Conservation (phyloP, 2,888 invertebrate genomes). For the Drosophila mayaguana region DNA sequence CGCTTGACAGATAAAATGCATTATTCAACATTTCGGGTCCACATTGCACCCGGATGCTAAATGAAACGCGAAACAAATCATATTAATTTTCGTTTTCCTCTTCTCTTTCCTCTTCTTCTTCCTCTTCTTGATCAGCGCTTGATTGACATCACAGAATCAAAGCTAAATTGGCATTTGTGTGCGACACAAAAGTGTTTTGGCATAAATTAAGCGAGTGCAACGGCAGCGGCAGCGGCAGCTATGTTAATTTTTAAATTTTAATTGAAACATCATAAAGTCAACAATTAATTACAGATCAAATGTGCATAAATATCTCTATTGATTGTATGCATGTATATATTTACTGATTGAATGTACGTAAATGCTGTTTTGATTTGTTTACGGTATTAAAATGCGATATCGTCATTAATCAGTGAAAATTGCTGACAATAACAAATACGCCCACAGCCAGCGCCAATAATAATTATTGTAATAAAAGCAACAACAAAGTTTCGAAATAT, state of each 20-base stretch:
- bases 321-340: conserved; percentile 3
- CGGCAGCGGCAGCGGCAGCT: conserved; percentile 2
- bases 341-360: conserved; percentile 29
- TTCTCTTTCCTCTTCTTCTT: conserved; percentile 2
- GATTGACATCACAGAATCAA: conserved; percentile 6
- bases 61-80: conserved; percentile 1
- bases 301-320: conserved; percentile 2
- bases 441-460: conserved; percentile 40
- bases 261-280: conserved; percentile 66
- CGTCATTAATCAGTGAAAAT: conserved; percentile 63
- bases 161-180: conserved; percentile 12
- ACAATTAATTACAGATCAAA: conserved; percentile 51
- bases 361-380: conserved; percentile 50
- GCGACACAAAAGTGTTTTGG: conserved; percentile 3
- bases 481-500: conserved; percentile 30
- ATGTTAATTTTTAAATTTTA: conserved; percentile 56
- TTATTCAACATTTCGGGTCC: conserved; percentile 54
- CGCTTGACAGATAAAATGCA: conserved; percentile 38
- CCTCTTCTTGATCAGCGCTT: neutral
- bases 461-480: conserved; percentile 20
- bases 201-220: conserved; percentile 40
- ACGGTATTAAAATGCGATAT: conserved; percentile 42
- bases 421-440: conserved; percentile 55
- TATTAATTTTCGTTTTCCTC: neutral
- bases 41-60: conserved; percentile 21